These are phyloP conservation scores for Mastigias papua DNA, from an alignment of 30 jellyfish, hydroid and myxozoan genomes.

Conservation along the genomic window DNA sequence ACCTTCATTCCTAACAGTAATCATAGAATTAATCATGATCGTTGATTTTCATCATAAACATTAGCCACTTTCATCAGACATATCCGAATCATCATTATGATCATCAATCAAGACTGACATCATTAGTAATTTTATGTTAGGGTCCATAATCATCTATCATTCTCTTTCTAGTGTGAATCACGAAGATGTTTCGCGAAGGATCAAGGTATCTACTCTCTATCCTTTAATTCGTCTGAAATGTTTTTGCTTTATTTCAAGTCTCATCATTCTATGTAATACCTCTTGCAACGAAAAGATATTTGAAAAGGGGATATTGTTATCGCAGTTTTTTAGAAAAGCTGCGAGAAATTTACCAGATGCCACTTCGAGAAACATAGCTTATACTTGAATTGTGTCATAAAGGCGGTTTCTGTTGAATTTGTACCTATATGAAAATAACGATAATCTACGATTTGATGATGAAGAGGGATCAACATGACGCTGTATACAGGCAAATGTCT, in stretches of 20 bases:
- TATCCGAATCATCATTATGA: neutral
- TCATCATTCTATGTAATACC: neutral
- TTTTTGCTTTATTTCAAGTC: too few relatives aligned
- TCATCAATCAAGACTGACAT: neutral
- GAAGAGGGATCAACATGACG: slow-evolving; percentile 23
- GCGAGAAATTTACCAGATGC: slow-evolving; percentile 8
- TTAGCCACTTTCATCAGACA: neutral
- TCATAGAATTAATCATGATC: neutral
- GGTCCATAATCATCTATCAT: too few relatives aligned
- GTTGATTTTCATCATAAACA: neutral
- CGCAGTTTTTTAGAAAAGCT: neutral
- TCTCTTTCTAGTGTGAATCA: too few relatives aligned
- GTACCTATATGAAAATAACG: slow-evolving; percentile 10
- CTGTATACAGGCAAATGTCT: slow-evolving; percentile 35
- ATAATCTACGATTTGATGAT: slow-evolving; percentile 24
- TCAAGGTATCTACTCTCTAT: too few relatives aligned
- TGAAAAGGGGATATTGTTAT: neutral
- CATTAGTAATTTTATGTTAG: too few relatives aligned
- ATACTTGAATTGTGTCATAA: neutral
- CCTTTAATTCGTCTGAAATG: too few relatives aligned
- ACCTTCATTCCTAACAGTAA: neutral
- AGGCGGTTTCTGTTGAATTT: slow-evolving; percentile 1
- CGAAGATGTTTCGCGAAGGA: too few relatives aligned
- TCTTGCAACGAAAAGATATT: neutral
- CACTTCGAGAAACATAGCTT: neutral